These are phyloP conservation scores for Thelaira solivaga DNA, from an alignment of 2,888 invertebrate genomes.

Conservation along the genomic window DNA sequence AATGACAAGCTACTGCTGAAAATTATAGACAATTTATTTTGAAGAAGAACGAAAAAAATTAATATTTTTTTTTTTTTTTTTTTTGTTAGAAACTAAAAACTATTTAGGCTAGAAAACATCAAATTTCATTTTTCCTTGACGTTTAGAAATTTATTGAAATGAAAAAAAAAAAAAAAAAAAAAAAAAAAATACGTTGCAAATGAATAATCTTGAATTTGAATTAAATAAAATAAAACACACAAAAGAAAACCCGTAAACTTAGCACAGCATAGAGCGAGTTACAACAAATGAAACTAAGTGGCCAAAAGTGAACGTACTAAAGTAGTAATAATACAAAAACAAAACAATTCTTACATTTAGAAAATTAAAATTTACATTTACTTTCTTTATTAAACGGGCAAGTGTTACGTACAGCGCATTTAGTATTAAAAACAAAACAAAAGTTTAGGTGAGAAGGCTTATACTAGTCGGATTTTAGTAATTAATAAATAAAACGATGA, in stretches of 20 bases:
- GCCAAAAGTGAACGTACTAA: slow-evolving; percentile 63
- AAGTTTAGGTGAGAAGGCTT: slow-evolving; percentile 33
- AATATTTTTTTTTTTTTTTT: no score
- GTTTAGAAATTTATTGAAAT: slow-evolving; percentile 4
- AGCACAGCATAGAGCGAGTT: slow-evolving; percentile 46
- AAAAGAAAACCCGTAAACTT: slow-evolving; percentile 40
- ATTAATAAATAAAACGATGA: background rate
- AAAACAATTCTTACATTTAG: slow-evolving; percentile 45
- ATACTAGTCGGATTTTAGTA: slow-evolving; percentile 45
- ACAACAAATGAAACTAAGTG: slow-evolving; percentile 61
- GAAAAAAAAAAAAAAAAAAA: no score
- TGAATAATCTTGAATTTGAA: slow-evolving; percentile 15
- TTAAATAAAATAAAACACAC: slow-evolving; percentile 5
- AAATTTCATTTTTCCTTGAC: slow-evolving; percentile 2
- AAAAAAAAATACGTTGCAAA: no score
- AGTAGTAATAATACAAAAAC: slow-evolving; percentile 66
- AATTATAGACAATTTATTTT: no score
- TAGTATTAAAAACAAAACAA: slow-evolving; percentile 67
- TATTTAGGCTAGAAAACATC: slow-evolving; percentile 20
- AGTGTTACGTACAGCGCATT: slow-evolving; percentile 65
- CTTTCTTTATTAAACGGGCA: slow-evolving; percentile 48
- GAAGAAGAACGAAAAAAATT: no score
- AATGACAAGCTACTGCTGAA: background rate
- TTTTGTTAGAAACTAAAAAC: no score
- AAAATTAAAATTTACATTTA: slow-evolving; percentile 39